Evolutionary conservation across 2,113 vertebrate species (phyloP), one percentile per base, ranked within the genome.

Genomic region (Gymnarchus niloticus): DNA sequence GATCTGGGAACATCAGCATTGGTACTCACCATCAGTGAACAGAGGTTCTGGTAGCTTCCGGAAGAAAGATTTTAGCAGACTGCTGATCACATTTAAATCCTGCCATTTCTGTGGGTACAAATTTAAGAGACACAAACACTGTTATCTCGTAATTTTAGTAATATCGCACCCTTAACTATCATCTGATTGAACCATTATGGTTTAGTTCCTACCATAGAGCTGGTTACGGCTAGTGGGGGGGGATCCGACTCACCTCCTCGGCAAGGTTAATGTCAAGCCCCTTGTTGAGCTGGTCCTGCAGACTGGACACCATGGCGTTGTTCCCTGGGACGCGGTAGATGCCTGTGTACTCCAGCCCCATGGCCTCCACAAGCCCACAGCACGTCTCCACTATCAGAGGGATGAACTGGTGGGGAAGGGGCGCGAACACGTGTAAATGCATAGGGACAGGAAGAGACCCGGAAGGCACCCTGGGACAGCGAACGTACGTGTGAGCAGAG

Each of bases 261-360:
- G 97, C 95, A 52, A 96, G 94, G 94, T 97, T 97, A 92, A 98
- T 96, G 90, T 99, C 97, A 0, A 96, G 83, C 25, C 97, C 98
- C 19, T 97, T 98, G 92, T 99, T 97, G 87, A 99, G 97, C 88
- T 99, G 97, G 77, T 99, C 97, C 92, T 99, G 98, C 61, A 99
- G 93, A 89, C 95, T 97, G 88, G 95, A 97, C 87, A 99, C 97
- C 90, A 98, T 96, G 0, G 98, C 98, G 0, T 99, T 99, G 95
- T 99, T 99, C 10, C 98, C 98, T 0, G 98, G 98, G 33, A 99
- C 98, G 0, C 98, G 93, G 92, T 99, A 99, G 91, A 99, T 98
- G 37, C 97, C 98, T 0, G 96, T 97, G 91, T 97, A 97, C 87
- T 99, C 98, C 91, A 99, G 92, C 28, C 98, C 98, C 2, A 95